Conservation (phyloP, 2,888 invertebrate species). For the Orthosia gracilis region DNA sequence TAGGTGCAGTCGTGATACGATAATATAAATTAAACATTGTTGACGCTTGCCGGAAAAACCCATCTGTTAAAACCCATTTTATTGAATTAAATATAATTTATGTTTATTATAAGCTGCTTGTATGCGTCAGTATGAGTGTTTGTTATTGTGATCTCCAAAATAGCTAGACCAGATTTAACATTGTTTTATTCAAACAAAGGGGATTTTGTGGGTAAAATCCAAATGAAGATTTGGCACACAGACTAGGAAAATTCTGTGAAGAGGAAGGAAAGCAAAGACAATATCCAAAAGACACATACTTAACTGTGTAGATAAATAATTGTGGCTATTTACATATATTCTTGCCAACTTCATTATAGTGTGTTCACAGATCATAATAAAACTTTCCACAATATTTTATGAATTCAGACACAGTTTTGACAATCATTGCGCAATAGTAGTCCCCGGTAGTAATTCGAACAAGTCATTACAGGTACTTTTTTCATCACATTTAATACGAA, state of each 20-base stretch:
- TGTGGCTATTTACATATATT: background rate
- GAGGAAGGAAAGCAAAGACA: constrained; percentile 11
- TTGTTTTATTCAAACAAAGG: constrained; percentile 3
- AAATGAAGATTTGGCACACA: constrained; percentile 22
- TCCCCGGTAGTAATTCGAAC: too few relatives aligned
- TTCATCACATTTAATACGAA: too few relatives aligned
- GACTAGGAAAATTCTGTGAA: background rate
- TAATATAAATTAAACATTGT: background rate
- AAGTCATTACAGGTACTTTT: too few relatives aligned
- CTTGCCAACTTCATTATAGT: background rate
- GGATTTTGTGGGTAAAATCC: background rate
- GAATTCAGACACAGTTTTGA: background rate
- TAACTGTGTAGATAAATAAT: background rate
- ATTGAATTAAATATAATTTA: constrained; percentile 7
- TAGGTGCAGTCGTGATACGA: background rate
- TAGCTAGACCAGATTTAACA: constrained; percentile 8
- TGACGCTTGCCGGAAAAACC: constrained; percentile 7
- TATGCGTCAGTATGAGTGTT: constrained; percentile 19
- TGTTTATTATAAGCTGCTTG: background rate
- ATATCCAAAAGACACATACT: background rate
- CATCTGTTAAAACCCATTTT: background rate
- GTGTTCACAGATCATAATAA: background rate
- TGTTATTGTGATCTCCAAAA: constrained; percentile 29
- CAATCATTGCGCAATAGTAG: constrained; percentile 2
- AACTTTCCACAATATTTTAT: background rate